phyloP scores from a whole-genome alignment of 2,888 invertebrate genomes.

The Oscheius onirici region DNA sequence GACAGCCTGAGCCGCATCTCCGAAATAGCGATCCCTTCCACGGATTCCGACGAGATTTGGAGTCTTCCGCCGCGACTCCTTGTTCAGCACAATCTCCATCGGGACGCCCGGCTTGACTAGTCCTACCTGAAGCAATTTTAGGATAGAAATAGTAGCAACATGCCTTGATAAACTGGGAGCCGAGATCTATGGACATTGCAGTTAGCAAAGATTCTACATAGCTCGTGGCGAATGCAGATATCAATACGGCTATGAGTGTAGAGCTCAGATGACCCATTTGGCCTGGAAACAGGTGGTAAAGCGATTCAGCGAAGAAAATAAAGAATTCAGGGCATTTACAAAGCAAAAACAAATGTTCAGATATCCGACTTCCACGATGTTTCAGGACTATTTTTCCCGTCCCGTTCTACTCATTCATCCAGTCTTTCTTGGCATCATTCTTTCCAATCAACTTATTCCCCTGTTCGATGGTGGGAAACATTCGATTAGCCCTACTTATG shows the following conservation, averaged over 20 bases:
- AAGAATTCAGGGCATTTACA: no score
- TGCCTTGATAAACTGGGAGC: constrained; percentile 93
- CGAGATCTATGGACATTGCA: constrained; percentile 97
- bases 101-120: constrained; percentile 87
- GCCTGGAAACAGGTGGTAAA: not conserved
- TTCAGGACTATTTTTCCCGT: no score
- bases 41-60: constrained; percentile 86
- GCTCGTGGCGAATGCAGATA: not conserved
- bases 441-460: no score
- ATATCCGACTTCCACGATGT: no score
- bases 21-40: constrained; percentile 81
- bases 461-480: no score
- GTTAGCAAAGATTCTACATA: constrained; percentile 79
- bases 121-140: constrained; percentile 45
- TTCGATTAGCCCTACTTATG: no score
- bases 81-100: constrained; percentile 98
- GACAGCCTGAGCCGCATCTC: constrained; percentile 35
- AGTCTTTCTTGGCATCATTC: no score
- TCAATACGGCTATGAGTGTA: not conserved
- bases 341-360: no score
- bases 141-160: not conserved
- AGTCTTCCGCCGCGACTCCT: constrained; percentile 94
- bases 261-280: not conserved
- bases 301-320: no score
- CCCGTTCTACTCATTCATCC: no score